These are phyloP conservation scores for Colletes latitarsis DNA, from an alignment of 1,140 invertebrate species.

Conservation along the genomic window DNA sequence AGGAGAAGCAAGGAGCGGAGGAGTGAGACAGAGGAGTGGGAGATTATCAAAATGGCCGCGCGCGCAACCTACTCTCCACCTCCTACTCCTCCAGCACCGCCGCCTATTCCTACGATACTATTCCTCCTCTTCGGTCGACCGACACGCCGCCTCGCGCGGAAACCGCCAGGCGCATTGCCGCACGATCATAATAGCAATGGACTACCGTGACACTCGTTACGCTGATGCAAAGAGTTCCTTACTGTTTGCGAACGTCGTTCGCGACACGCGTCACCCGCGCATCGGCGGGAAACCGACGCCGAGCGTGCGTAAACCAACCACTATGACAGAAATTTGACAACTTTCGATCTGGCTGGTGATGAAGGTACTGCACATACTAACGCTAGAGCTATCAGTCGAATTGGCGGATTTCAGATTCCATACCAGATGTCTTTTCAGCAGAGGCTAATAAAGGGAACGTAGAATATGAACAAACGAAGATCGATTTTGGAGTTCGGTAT, in stretches of 20 bases:
- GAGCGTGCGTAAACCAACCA: not conserved
- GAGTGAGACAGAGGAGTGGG: conserved; percentile 67
- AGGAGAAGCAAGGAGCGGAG: conserved; percentile 54
- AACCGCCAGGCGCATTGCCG: conserved; percentile 63
- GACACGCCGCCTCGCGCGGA: conserved; percentile 75
- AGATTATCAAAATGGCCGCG: conserved; percentile 80
- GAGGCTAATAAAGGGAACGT: too few relatives aligned
- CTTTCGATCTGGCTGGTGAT: not conserved
- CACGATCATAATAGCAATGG: conserved; percentile 53
- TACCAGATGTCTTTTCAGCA: too few relatives aligned
- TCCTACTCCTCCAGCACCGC: conserved; percentile 41
- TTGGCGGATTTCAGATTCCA: too few relatives aligned
- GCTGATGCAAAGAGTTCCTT: conserved; percentile 19
- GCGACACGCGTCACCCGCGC: not conserved
- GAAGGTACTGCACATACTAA: too few relatives aligned
- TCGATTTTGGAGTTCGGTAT: too few relatives aligned
- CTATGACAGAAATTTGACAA: not conserved
- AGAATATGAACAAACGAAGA: too few relatives aligned
- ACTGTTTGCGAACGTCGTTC: conserved; percentile 32
- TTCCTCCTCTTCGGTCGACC: conserved; percentile 67
- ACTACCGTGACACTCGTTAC: conserved; percentile 51
- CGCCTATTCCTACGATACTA: conserved; percentile 59
- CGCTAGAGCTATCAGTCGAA: too few relatives aligned
- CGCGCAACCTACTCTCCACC: conserved; percentile 65
- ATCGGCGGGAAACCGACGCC: not conserved